Evolutionary conservation across 2,797 vertebrate species (phyloP).

Genomic region (Gymnothorax reevesii): DNA sequence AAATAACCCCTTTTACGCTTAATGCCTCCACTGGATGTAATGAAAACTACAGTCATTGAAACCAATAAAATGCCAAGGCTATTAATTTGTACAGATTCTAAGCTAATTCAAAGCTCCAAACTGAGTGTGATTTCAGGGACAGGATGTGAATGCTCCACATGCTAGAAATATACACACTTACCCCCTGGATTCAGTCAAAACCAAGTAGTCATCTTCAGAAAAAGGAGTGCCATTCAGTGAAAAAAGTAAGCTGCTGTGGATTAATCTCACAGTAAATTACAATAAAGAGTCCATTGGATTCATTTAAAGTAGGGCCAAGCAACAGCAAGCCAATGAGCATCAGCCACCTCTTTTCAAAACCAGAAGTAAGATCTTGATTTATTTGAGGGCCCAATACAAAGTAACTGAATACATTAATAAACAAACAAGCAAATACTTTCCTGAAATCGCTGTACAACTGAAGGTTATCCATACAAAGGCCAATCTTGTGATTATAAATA

Average conservation of each 20-base stretch:
- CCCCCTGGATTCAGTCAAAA: background rate
- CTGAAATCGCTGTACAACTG: background rate
- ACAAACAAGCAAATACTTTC: background rate
- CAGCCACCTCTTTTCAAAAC: background rate
- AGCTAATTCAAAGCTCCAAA: background rate
- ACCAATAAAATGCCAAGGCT: slow-evolving; percentile 6
- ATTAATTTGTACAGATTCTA: slow-evolving; percentile 10
- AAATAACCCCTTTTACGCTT: slow-evolving; percentile 17
- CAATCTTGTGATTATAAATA: background rate
- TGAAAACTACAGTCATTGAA: slow-evolving; percentile 12
- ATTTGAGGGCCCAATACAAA: background rate
- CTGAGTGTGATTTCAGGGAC: background rate
- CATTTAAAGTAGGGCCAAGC: background rate
- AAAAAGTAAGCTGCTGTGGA: background rate
- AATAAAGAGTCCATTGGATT: background rate
- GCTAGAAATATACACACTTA: background rate
- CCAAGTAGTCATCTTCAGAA: background rate
- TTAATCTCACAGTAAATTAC: background rate
- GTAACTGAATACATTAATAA: too few relatives aligned
- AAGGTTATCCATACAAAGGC: background rate
- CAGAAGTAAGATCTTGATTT: background rate
- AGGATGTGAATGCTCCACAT: background rate
- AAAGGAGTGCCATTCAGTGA: background rate
- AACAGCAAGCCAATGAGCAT: background rate
- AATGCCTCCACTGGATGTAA: slow-evolving; percentile 9